Evolutionary conservation across 2,888 invertebrate genomes (phyloP).

Genomic region (Litoditis marina): DNA sequence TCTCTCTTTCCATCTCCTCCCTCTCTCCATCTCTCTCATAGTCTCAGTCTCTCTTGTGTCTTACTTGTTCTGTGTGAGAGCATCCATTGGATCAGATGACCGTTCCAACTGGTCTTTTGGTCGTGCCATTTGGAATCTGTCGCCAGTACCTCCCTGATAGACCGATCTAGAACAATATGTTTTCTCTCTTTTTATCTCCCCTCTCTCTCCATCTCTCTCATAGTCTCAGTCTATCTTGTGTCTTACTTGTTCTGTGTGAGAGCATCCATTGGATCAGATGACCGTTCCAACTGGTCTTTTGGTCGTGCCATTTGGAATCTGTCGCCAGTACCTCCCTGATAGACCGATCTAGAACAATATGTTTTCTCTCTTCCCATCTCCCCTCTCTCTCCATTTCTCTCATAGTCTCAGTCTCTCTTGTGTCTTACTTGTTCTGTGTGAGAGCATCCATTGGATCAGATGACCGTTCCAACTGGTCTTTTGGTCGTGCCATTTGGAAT

Average conservation of each 20-base stretch:
- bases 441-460: neutral
- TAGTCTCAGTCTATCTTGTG: too few relatives aligned
- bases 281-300: neutral
- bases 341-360: neutral
- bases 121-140: neutral
- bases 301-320: neutral
- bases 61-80: neutral
- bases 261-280: neutral
- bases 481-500: neutral
- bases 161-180: neutral
- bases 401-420: too few relatives aligned
- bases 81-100: neutral
- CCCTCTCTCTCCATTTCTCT: too few relatives aligned
- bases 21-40: too few relatives aligned
- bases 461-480: neutral
- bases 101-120: neutral
- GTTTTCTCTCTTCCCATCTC: neutral
- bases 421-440: neutral
- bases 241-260: neutral
- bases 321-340: neutral
- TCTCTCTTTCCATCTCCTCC: too few relatives aligned
- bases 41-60: neutral
- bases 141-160: neutral
- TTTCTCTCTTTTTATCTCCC: too few relatives aligned
- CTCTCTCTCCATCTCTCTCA: too few relatives aligned